These are phyloP conservation scores for Caenorhabditis sp. DNA, from an alignment of 2,888 invertebrate species.

Conservation along the genomic window DNA sequence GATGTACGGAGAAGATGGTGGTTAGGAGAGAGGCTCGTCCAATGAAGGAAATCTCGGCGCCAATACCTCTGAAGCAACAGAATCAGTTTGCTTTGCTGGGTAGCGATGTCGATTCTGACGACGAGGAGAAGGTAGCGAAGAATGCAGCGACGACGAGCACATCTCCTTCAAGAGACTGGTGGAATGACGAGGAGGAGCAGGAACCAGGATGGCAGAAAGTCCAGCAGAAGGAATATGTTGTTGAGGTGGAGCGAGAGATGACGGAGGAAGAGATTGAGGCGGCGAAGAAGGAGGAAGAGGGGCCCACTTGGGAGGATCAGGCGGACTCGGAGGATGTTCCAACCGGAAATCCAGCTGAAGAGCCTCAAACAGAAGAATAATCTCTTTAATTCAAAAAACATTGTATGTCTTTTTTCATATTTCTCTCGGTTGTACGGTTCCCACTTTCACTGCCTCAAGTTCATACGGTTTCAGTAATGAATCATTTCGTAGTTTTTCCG, in stretches of 20 bases:
- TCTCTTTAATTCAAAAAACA: neutral
- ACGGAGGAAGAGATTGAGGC: slow-evolving; percentile 43
- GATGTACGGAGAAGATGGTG: slow-evolving; percentile 63
- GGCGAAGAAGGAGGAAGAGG: slow-evolving; percentile 26
- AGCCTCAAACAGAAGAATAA: too few relatives aligned
- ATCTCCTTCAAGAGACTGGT: slow-evolving; percentile 64
- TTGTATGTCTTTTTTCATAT: neutral
- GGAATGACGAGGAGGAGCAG: slow-evolving; percentile 54
- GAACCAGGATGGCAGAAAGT: slow-evolving; percentile 54
- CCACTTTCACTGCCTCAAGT: neutral
- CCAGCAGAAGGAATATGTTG: slow-evolving; percentile 50
- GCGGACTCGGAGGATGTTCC: neutral
- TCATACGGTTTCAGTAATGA: slow-evolving; percentile 11
- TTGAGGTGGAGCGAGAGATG: slow-evolving; percentile 50
- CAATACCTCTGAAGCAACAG: slow-evolving; percentile 54
- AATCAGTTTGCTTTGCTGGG: slow-evolving; percentile 64
- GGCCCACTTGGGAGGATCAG: slow-evolving; percentile 50
- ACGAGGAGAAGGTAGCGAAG: slow-evolving; percentile 25
- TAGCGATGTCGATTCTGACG: slow-evolving; percentile 65
- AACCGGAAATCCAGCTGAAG: neutral
- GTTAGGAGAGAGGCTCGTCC: slow-evolving; percentile 60
- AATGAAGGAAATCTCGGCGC: slow-evolving; percentile 46
- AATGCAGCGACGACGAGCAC: neutral
- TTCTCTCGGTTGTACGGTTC: slow-evolving; percentile 22
- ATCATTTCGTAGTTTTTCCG: neutral